Conservation (phyloP, 1,140 invertebrate species). For the Sesamia nonagrioides region DNA sequence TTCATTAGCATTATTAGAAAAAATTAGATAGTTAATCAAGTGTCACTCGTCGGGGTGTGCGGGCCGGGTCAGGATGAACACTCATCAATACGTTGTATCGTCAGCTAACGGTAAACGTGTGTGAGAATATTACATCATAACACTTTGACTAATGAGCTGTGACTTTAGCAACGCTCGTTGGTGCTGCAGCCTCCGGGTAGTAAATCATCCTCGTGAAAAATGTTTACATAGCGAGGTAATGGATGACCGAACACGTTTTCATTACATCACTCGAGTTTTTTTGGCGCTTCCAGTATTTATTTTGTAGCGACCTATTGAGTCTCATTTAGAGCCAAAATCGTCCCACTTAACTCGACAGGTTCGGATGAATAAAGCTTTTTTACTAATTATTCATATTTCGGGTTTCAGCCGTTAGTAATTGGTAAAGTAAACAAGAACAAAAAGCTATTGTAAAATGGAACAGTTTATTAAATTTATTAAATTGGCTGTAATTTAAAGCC, state of each 20-base stretch:
- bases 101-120: conserved; percentile 9
- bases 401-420: no score
- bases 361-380: background rate
- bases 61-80: background rate
- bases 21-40: conserved; percentile 9
- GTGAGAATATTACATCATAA: conserved; percentile 24
- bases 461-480: no score
- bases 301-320: background rate
- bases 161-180: conserved; percentile 23
- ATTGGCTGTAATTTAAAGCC: no score
- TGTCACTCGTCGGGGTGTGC: background rate
- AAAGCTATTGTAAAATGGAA: no score
- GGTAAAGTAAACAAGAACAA: no score
- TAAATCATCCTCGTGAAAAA: conserved; percentile 38
- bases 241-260: conserved; percentile 35
- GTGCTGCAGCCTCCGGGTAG: conserved; percentile 18
- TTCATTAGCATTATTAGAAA: conserved; percentile 27
- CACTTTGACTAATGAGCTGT: conserved; percentile 49
- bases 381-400: background rate
- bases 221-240: conserved; percentile 42
- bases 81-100: conserved; percentile 4
- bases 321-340: conserved; percentile 6
- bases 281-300: background rate
- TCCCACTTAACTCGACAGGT: background rate
- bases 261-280: conserved; percentile 40